These are phyloP conservation scores for Urosaurus nigricauda DNA, from an alignment of 2,797 vertebrate genomes.

Conservation along the genomic window DNA sequence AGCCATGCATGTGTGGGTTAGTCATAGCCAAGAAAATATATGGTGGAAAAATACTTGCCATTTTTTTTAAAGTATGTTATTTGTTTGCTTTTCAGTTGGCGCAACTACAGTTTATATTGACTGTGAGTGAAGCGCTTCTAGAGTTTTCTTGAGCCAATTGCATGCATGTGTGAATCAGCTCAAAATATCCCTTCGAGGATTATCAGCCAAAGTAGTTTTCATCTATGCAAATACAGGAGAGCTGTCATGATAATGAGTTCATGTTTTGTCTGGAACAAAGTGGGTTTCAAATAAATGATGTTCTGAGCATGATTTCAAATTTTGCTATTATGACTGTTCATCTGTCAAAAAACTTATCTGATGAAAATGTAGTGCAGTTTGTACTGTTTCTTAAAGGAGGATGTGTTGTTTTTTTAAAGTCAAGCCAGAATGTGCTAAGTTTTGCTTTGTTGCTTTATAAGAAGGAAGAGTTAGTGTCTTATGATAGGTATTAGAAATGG, in stretches of 20 bases:
- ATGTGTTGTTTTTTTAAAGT: neutral
- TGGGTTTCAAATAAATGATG: neutral
- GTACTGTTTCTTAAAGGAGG: neutral
- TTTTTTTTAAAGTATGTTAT: neutral
- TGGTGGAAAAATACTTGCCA: neutral
- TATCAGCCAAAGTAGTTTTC: neutral
- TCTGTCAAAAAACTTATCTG: neutral
- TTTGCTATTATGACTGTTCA: neutral
- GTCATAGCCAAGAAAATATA: neutral
- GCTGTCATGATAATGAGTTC: neutral
- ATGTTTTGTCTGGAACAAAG: neutral
- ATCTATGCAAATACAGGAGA: neutral
- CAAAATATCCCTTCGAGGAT: neutral
- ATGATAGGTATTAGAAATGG: neutral
- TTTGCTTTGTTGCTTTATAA: neutral
- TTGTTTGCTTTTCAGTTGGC: neutral
- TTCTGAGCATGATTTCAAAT: neutral
- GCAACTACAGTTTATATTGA: neutral
- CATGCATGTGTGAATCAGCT: neutral
- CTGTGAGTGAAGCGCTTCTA: neutral
- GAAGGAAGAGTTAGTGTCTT: neutral
- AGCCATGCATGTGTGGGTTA: neutral
- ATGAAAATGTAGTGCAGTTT: neutral
- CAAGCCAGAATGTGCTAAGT: neutral
- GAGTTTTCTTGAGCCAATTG: neutral